A percentile compares a stretch with the other conserved stretches of the same genome.
phyloP scores from a whole-genome alignment of 2,113 vertebrate species.

The Caranx ignobilis region DNA sequence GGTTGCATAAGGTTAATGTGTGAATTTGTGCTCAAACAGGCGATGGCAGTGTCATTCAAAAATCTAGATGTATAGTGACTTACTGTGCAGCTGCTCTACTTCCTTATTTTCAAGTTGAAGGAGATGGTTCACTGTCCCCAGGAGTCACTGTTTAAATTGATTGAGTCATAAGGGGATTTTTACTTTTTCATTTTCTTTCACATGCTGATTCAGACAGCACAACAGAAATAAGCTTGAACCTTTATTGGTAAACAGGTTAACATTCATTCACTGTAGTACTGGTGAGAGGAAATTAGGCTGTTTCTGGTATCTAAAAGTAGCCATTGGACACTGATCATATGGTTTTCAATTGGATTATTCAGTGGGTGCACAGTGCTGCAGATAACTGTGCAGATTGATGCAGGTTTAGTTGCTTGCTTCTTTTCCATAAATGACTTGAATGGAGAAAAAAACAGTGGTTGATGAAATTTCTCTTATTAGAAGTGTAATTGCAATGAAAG shows the following conservation, averaged over 20 bases:
- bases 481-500: conserved; percentile 19
- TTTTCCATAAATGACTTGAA: background rate
- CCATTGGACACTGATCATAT: too few relatives aligned
- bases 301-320: too few relatives aligned
- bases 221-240: background rate
- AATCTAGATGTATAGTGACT: background rate
- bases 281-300: too few relatives aligned
- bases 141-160: background rate
- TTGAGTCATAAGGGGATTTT: background rate
- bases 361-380: background rate
- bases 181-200: background rate
- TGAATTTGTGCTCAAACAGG: background rate
- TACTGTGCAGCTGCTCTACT: background rate
- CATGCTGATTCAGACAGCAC: background rate
- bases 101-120: background rate
- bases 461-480: background rate
- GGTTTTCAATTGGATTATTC: background rate
- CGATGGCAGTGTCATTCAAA: background rate
- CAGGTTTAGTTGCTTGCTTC: background rate
- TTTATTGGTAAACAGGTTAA: too few relatives aligned
- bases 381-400: background rate
- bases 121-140: background rate
- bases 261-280: too few relatives aligned
- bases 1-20: background rate
- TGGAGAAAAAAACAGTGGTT: background rate